Evolutionary conservation across 92 coral and sea anemone genomes (phyloP).

Genomic region (Meandrina meandrites): DNA sequence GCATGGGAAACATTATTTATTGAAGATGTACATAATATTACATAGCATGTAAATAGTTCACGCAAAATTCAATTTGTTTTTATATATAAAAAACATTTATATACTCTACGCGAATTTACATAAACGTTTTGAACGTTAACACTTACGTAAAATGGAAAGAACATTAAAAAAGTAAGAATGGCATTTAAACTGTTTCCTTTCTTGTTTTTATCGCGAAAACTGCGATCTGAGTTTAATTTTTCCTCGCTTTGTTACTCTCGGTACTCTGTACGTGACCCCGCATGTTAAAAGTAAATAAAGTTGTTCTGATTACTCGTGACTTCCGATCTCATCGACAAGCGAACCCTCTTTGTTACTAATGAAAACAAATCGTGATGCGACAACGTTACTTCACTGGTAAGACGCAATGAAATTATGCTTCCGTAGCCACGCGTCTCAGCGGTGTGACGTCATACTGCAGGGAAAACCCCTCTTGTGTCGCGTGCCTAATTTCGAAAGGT

Average conservation of each 20-base stretch:
- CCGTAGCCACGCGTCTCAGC: background rate
- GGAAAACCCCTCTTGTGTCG: background rate
- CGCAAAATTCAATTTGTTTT: background rate
- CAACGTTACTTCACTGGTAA: background rate
- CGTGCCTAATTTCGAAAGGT: background rate
- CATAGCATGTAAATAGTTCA: background rate
- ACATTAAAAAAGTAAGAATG: background rate
- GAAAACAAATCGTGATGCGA: background rate
- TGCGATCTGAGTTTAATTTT: background rate
- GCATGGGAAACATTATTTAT: background rate
- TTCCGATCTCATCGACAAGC: background rate
- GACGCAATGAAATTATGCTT: background rate
- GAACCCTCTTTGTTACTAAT: background rate
- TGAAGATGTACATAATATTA: background rate
- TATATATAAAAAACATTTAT: too few relatives aligned
- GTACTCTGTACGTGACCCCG: background rate
- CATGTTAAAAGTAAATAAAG: background rate
- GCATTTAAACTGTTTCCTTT: background rate
- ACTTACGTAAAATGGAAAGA: background rate
- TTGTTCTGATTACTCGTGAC: background rate
- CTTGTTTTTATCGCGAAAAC: background rate
- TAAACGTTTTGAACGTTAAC: background rate
- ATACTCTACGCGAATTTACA: too few relatives aligned
- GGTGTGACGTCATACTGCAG: background rate
- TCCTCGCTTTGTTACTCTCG: background rate